Base-by-base conservation (phyloP, 1,140 invertebrate species). In the Sarcophaga peregrina region DNA sequence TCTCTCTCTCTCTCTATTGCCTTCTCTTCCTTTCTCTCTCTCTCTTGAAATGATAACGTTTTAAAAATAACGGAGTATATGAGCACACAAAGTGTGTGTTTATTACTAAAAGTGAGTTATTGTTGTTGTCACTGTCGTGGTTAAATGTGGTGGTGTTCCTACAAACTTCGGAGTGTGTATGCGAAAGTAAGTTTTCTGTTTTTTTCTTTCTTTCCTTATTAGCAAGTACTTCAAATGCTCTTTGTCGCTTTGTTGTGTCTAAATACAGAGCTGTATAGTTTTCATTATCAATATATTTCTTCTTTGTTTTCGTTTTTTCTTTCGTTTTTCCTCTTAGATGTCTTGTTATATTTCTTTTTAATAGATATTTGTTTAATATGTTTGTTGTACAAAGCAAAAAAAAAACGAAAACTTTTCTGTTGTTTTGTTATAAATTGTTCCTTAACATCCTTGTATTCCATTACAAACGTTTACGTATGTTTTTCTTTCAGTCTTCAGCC, bases 111-210 rank as follows among this genome's bases (percentile, higher is more conserved):
- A 25, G 75, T 78, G 75, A 78, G 75, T 78, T 78, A 78, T 78
- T 78, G 75, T 78, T 50, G 75, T 78, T 78, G 75, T 78, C 75
- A 78, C 50, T 78, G 75, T 52, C 75, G 75, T 78, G 75, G 75
- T 78, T 78, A 52, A 52, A 78, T 78, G 25, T 37, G 75, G 75
- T 78, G 20, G 37, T 72, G 62, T 72, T 20, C 17, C 62, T 20
- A 37, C 25, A 37, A 1, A 37, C 37, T 3, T 1, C n/a, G 1
- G 17, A 72, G 17, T 72, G 62, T 72, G 62, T 72, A 72, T n/a
- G 62, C 10, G 62, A 25, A 3, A 25, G 62, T 72, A 72, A 62
- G 58, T 62, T 15, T 6, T 25, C 25, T 37, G 1, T 37, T 37
- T 37, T 37, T 37, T 37, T 37, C 25, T 37, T 37, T 37, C 25